Evolutionary conservation across 2,797 vertebrate species (phyloP).

Genomic region (Phalloptychus januarius): DNA sequence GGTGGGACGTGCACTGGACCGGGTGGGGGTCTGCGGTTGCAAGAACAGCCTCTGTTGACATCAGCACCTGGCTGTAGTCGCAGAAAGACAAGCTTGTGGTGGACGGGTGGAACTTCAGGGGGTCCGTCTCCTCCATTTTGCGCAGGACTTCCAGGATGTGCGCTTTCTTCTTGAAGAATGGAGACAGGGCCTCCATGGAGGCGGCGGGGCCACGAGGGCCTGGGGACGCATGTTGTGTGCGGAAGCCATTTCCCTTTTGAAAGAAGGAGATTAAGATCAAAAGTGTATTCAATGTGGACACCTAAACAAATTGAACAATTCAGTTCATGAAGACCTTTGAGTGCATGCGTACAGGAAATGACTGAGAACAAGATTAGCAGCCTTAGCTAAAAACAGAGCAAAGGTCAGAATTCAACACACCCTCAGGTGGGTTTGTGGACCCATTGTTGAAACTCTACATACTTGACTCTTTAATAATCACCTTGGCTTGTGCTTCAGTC

Average conservation of each 20-base stretch:
- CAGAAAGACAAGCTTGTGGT: conserved; percentile 79
- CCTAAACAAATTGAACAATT: conserved; percentile 24
- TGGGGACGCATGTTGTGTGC: conserved; percentile 77
- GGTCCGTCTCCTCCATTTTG: conserved; percentile 93
- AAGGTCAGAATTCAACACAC: conserved; percentile 48
- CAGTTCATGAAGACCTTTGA: conserved; percentile 41
- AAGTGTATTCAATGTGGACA: not conserved
- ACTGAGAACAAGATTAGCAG: conserved; percentile 44
- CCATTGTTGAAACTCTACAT: not conserved
- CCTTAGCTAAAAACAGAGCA: conserved; percentile 32
- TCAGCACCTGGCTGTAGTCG: conserved; percentile 84
- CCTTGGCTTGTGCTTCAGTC: conserved; percentile 84
- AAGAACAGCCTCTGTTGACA: conserved; percentile 80
- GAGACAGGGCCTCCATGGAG: conserved; percentile 91
- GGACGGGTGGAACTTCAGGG: conserved; percentile 83
- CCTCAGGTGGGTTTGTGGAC: not conserved
- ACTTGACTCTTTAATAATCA: conserved; percentile 46
- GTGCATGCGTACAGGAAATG: conserved; percentile 50
- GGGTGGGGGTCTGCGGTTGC: conserved; percentile 72
- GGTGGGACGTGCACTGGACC: conserved; percentile 69
- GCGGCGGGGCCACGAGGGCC: conserved; percentile 74
- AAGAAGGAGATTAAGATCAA: conserved; percentile 50
- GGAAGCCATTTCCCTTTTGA: conserved; percentile 80
- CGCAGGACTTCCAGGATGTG: conserved; percentile 95
- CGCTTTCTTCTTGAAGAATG: conserved; percentile 96